Base-by-base conservation (phyloP, 2,797 vertebrate genomes). In the Paedocypris micromegethes region DNA sequence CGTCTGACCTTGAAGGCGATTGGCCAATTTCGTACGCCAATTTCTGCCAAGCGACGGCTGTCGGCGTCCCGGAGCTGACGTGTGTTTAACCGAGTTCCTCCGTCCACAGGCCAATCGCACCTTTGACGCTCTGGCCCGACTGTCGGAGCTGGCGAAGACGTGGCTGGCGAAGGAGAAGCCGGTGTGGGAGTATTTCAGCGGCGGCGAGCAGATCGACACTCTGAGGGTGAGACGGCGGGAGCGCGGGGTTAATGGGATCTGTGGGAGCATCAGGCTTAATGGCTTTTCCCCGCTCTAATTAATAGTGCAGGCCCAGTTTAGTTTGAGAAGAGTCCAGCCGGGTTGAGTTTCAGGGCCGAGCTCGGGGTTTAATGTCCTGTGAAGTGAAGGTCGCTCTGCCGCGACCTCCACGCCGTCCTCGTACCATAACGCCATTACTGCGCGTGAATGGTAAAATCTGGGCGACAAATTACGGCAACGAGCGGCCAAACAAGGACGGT, bases 51-150 rank as follows among this genome's bases (percentile, higher is more conserved):
- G 55, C 43, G 47, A 38, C 6, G 6, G 38, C 42, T 8, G 42
- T 3, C 3, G 42, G 38, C 40, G 7, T 54, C 5, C 46, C 38
- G 49, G 42, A 55, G 5, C n/a, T 49, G 46, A 37, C 43, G 44
- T 47, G 52, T 6, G 23, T 60, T 47, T 51, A 55, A 53, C 45
- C 50, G 4, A 61, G 42, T 40, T 4, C 73, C 8, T n/a, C 2
- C 67, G 40, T 64, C 5, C 58, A 39, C 58, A 75, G 76, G 70
- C 76, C 51, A 78, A 75, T 57, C 69, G 64, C n/a, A 78, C 73
- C 8, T 75, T 78, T 49, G 50, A 71, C 9, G 57, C 73, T 42
- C 8, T 78, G 60, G 59, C 70, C 68, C 73, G 73, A 58, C 8
- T 71, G 37, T 6, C 64, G 0, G 56, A 71, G 1, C 60, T 78